Conservation (phyloP, 1,140 invertebrate genomes). For the Batillaria attramentaria region DNA sequence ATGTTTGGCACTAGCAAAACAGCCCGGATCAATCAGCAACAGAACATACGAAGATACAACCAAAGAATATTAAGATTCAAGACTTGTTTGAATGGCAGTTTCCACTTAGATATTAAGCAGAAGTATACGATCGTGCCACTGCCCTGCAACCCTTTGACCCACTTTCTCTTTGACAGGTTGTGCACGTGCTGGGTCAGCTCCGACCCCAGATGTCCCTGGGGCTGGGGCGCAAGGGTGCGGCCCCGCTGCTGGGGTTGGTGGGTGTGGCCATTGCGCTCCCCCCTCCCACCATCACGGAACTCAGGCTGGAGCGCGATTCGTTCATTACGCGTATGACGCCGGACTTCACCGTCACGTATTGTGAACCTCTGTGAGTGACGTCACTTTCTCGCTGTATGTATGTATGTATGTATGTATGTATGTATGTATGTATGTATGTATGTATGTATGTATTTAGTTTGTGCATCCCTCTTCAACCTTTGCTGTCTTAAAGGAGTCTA, state of each 20-base stretch:
- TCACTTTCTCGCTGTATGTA: too few species aligned
- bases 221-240: slow-evolving; percentile 43
- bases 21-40: slow-evolving; percentile 5
- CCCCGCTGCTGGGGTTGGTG: slow-evolving; percentile 92
- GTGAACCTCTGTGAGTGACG: slow-evolving; percentile 90
- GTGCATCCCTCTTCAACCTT: too few species aligned
- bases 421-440: too few species aligned
- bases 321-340: slow-evolving; percentile 97
- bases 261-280: slow-evolving; percentile 94
- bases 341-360: slow-evolving; percentile 96
- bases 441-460: too few species aligned
- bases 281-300: slow-evolving; percentile 96
- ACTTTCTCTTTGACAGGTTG: slow-evolving; percentile 81
- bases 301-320: slow-evolving; percentile 95
- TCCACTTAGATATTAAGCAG: neutral
- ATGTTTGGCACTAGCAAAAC: neutral
- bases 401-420: too few species aligned
- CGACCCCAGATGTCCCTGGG: slow-evolving; percentile 93
- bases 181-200: slow-evolving; percentile 89
- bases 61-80: neutral
- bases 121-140: neutral
- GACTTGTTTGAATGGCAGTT: neutral
- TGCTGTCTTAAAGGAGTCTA: too few species aligned
- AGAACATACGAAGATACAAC: too few species aligned
- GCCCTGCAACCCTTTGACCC: neutral